A percentile compares a stretch with the other conserved stretches of the same genome.
Evolutionary conservation across 2,888 invertebrate genomes (phyloP).

Genomic region (Griposia aprilina): DNA sequence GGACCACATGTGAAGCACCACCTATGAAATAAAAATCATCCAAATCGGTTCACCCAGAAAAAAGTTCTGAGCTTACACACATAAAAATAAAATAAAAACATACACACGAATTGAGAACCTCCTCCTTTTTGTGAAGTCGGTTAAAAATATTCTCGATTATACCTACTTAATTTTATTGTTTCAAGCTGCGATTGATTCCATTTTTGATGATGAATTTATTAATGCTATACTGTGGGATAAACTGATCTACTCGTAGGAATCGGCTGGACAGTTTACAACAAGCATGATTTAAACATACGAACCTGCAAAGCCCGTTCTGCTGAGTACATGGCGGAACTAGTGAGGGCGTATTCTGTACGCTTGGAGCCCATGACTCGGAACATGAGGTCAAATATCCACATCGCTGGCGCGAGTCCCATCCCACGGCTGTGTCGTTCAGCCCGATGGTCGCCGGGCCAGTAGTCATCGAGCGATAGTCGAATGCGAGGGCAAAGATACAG

Average conservation of each 20-base stretch:
- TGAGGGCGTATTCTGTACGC: conserved; percentile 92
- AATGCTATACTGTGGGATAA: background rate
- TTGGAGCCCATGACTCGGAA: conserved; percentile 90
- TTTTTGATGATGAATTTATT: background rate
- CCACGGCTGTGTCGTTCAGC: conserved; percentile 94
- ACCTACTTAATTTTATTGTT: too few relatives aligned
- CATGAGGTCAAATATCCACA: conserved; percentile 91
- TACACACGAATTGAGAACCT: too few relatives aligned
- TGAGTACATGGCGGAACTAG: conserved; percentile 92
- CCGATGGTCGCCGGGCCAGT: conserved; percentile 90
- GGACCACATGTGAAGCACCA: too few relatives aligned
- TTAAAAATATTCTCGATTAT: too few relatives aligned
- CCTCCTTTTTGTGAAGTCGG: too few relatives aligned
- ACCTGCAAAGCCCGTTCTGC: conserved; percentile 92
- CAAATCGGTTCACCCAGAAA: too few relatives aligned
- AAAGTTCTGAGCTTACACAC: too few relatives aligned
- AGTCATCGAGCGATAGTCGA: conserved; percentile 92
- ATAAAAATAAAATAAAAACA: too few relatives aligned
- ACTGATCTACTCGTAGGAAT: too few relatives aligned
- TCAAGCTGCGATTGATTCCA: too few relatives aligned
- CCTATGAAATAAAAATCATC: too few relatives aligned
- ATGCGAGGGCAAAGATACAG: conserved; percentile 91
- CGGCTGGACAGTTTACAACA: too few relatives aligned
- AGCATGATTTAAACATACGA: background rate
- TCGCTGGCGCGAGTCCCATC: conserved; percentile 92